Conservation (phyloP, 2,113 vertebrate genomes). For the Sinocyclocheilus anshuiensis region DNA sequence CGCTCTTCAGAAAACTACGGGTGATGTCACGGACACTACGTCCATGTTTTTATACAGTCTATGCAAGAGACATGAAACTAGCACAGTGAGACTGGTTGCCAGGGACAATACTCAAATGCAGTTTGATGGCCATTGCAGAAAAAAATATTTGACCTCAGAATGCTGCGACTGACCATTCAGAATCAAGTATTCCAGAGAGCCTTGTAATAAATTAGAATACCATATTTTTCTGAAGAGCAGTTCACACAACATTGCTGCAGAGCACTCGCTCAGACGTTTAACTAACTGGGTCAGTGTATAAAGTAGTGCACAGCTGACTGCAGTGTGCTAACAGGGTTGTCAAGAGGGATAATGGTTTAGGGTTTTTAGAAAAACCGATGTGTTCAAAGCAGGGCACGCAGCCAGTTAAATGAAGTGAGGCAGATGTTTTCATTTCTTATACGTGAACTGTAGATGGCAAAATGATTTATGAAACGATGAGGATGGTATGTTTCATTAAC, state of each 20-base stretch:
- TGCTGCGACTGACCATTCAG: background rate
- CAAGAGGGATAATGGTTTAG: slow-evolving; percentile 6
- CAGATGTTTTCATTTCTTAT: slow-evolving; percentile 39
- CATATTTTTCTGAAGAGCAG: background rate
- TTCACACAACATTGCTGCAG: background rate
- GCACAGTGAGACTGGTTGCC: background rate
- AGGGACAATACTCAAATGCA: background rate
- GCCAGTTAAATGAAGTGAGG: background rate
- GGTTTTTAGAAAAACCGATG: background rate
- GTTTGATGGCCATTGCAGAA: background rate
- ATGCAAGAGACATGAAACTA: background rate
- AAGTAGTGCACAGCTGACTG: background rate
- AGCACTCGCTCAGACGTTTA: background rate
- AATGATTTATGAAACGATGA: slow-evolving; percentile 27
- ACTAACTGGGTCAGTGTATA: slow-evolving; percentile 29
- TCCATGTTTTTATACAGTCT: too few relatives aligned
- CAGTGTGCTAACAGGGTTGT: background rate
- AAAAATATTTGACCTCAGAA: background rate
- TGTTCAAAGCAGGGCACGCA: background rate
- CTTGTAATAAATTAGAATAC: background rate
- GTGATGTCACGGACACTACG: too few relatives aligned
- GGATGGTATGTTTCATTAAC: slow-evolving; percentile 42
- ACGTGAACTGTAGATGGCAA: slow-evolving; percentile 24
- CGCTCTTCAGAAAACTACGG: too few relatives aligned
- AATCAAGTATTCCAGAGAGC: slow-evolving; percentile 14